A percentile compares a stretch with the other conserved stretches of the same genome.
Conservation (phyloP, 2,888 invertebrate species). For the Microplitis deprimator region DNA sequence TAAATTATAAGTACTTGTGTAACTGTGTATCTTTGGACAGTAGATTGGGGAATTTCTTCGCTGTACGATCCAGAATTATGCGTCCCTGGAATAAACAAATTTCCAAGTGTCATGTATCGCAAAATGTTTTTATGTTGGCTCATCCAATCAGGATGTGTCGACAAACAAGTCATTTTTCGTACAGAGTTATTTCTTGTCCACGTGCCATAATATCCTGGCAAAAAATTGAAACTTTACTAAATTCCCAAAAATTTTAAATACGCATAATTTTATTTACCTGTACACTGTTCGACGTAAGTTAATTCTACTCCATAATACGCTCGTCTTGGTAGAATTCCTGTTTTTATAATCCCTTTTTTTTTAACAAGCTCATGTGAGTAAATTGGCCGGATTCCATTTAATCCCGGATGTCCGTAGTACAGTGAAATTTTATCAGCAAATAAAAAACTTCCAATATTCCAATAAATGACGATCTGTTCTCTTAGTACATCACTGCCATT, state of each 20-base stretch:
- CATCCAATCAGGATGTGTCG: slow-evolving; percentile 30
- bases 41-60: neutral
- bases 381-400: neutral
- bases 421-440: neutral
- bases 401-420: neutral
- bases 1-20: slow-evolving; percentile 52
- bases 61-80: slow-evolving; percentile 21
- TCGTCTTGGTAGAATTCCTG: neutral
- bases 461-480: slow-evolving; percentile 12
- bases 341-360: neutral
- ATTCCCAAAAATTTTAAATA: no score
- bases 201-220: slow-evolving; percentile 1
- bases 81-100: slow-evolving; percentile 21
- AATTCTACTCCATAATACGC: neutral
- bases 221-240: neutral
- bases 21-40: neutral
- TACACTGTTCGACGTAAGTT: neutral
- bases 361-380: neutral
- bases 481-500: neutral
- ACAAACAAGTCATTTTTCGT: neutral
- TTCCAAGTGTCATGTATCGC: neutral
- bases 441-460: neutral
- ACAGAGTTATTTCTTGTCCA: neutral
- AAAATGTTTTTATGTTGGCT: neutral
- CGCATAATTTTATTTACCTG: slow-evolving; percentile 1